Conservation (phyloP, 2,888 invertebrate genomes). For the Tinea pellionella region DNA sequence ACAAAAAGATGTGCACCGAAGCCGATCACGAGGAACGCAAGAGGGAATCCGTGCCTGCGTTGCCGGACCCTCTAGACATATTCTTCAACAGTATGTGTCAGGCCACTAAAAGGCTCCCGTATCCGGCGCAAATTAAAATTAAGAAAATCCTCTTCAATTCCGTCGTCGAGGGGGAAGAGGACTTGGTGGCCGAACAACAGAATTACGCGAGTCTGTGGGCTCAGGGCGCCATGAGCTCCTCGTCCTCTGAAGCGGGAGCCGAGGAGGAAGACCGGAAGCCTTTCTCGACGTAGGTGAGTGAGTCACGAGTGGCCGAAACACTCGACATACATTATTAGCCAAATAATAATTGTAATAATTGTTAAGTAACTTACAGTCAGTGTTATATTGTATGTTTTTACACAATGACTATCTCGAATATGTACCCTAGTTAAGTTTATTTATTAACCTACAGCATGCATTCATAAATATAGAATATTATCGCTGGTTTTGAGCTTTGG, state of each 20-base stretch:
- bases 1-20: constrained; percentile 27
- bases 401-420: too few relatives aligned
- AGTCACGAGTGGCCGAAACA: too few relatives aligned
- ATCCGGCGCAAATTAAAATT: constrained; percentile 50
- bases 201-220: constrained; percentile 54
- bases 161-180: constrained; percentile 53
- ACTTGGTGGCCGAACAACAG: constrained; percentile 50
- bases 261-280: constrained; percentile 25
- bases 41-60: constrained; percentile 20
- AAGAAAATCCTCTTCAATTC: constrained; percentile 49
- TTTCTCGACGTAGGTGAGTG: constrained; percentile 29
- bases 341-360: too few relatives aligned
- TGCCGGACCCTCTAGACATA: constrained; percentile 48
- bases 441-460: too few relatives aligned
- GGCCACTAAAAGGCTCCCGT: constrained; percentile 52
- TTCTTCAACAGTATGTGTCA: constrained; percentile 64
- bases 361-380: too few relatives aligned
- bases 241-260: constrained; percentile 33
- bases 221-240: constrained; percentile 25
- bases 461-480: too few relatives aligned
- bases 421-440: too few relatives aligned
- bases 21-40: constrained; percentile 21
- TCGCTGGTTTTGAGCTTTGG: too few relatives aligned
- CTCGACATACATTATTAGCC: too few relatives aligned
- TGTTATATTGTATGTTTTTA: too few relatives aligned